phyloP scores from a whole-genome alignment of 2,797 vertebrate species.

The Gobio occitaniae region DNA sequence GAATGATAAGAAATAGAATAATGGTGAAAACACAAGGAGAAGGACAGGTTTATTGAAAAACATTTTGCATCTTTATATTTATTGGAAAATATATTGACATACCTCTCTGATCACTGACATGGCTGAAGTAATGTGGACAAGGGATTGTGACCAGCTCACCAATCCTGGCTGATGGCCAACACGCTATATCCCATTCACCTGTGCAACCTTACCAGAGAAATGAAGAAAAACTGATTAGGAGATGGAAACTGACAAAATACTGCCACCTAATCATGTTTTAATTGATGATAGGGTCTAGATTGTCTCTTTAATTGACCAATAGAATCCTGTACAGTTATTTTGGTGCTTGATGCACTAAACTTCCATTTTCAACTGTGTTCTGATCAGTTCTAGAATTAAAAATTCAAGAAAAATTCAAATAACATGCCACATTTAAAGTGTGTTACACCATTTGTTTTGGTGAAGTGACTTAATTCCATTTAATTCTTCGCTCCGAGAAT shows the following conservation, averaged over 20 bases:
- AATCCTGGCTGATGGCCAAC: slow-evolving; percentile 86
- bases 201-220: slow-evolving; percentile 79
- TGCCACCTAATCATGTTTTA: neutral
- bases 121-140: slow-evolving; percentile 85
- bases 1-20: neutral
- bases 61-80: slow-evolving; percentile 6
- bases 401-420: neutral
- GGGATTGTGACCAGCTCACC: slow-evolving; percentile 86
- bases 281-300: neutral
- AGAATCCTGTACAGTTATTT: neutral
- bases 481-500: neutral
- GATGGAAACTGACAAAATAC: neutral
- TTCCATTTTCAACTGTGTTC: neutral
- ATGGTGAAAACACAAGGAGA: neutral
- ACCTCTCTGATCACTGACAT: slow-evolving; percentile 82
- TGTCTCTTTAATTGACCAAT: neutral
- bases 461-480: neutral
- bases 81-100: slow-evolving; percentile 46
- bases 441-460: neutral
- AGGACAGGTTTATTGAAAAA: neutral
- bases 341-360: neutral
- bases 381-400: neutral
- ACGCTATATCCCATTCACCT: slow-evolving; percentile 89
- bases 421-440: neutral
- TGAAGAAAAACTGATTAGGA: slow-evolving; percentile 8